Percentiles rank a stretch among this genome's conserved stretches.
Conservation (phyloP, 2,888 invertebrate genomes). For the Coecobrya sp. region DNA sequence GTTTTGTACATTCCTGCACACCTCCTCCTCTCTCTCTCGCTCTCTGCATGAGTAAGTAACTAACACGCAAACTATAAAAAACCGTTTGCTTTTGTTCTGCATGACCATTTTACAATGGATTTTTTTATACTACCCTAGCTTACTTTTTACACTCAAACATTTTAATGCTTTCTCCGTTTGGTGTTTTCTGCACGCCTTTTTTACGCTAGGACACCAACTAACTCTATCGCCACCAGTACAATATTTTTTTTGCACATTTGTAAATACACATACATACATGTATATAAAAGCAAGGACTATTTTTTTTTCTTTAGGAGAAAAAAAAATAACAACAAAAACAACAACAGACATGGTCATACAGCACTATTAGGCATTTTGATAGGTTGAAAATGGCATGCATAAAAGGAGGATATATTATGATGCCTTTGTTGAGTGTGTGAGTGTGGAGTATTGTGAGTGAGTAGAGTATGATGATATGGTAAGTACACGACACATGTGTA, state of each 20-base stretch:
- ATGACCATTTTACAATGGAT: conserved; percentile 2
- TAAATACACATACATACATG: no score
- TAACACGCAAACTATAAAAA: conserved; percentile 53
- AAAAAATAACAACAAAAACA: not conserved
- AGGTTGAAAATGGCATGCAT: no score
- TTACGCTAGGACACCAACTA: not conserved
- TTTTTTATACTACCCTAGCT: not conserved
- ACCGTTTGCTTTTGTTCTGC: not conserved
- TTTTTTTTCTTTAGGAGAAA: not conserved
- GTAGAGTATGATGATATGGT: no score
- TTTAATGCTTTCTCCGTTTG: not conserved
- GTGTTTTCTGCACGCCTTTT: not conserved
- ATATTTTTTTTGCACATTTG: not conserved
- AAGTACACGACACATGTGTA: not conserved
- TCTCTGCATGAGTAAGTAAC: conserved; percentile 15
- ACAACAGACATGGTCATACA: no score
- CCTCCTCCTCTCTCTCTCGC: not conserved
- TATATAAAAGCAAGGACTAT: not conserved
- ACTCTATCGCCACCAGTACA: not conserved
- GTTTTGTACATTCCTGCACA: not conserved
- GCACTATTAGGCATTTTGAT: no score
- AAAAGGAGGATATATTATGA: no score
- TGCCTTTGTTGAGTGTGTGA: no score
- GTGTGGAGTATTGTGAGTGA: no score
- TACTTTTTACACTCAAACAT: not conserved